Evolutionary conservation across 2,888 invertebrate species (phyloP).

Genomic region (Podabrus alpinus): DNA sequence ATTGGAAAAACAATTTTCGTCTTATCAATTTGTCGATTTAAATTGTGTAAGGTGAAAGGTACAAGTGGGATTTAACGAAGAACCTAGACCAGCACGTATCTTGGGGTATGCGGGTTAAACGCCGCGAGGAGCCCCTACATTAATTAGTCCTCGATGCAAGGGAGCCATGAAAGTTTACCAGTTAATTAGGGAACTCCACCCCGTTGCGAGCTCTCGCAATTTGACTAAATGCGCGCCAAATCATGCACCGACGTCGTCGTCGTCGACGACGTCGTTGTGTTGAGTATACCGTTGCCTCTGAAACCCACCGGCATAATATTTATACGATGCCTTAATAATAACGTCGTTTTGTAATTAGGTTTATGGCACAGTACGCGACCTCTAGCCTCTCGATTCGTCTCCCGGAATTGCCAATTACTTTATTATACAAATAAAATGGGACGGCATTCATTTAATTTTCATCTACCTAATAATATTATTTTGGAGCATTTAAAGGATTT

Average conservation of each 20-base stretch:
- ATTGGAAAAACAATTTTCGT: not conserved
- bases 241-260: conserved; percentile 32
- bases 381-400: conserved; percentile 28
- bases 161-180: conserved; percentile 58
- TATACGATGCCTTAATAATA: conserved; percentile 27
- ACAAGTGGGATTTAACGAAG: conserved; percentile 29
- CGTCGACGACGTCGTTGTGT: conserved; percentile 8
- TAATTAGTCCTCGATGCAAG: conserved; percentile 56
- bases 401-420: conserved; percentile 35
- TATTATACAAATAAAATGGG: conserved; percentile 35
- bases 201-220: conserved; percentile 48
- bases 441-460: conserved; percentile 37
- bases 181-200: conserved; percentile 56
- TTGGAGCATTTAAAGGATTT: conserved; percentile 43
- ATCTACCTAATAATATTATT: conserved; percentile 42
- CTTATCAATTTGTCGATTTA: conserved; percentile 31
- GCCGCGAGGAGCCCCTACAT: conserved; percentile 44
- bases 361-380: conserved; percentile 33
- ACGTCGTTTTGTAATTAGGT: conserved; percentile 34
- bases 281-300: conserved; percentile 13
- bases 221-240: conserved; percentile 46
- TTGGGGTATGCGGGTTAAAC: conserved; percentile 37
- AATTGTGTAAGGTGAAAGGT: conserved; percentile 14
- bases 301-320: conserved; percentile 30
- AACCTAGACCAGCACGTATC: conserved; percentile 31